Percentiles rank a stretch among this genome's conserved stretches.
These are phyloP conservation scores for Apteryx mantelli DNA, from an alignment of 2,113 vertebrate species.

Conservation along the genomic window DNA sequence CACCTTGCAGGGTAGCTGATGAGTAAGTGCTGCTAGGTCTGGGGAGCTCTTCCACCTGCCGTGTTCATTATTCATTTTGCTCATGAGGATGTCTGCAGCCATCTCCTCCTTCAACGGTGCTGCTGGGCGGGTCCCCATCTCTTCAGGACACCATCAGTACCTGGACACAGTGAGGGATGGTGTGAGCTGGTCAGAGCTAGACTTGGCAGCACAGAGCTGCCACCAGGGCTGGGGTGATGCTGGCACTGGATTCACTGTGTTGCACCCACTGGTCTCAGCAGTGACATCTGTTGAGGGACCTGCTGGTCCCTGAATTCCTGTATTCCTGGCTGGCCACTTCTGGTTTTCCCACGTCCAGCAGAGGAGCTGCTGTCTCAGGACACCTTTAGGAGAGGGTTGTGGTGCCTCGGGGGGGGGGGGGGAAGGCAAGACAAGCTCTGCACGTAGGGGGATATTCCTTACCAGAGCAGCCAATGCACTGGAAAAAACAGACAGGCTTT, in stretches of 20 bases:
- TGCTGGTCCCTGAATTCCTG: too few relatives aligned
- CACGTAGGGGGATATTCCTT: neutral
- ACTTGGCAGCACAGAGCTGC: neutral
- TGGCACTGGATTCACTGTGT: rapidly evolving
- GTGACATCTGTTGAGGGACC: neutral
- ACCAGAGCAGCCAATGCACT: neutral
- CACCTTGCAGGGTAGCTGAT: neutral
- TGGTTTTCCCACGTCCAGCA: neutral
- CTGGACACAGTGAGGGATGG: rapidly evolving
- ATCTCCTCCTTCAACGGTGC: neutral
- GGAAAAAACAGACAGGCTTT: neutral
- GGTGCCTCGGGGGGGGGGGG: rapidly evolving
- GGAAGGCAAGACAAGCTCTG: neutral
- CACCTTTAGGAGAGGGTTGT: neutral
- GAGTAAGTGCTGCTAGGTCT: neutral
- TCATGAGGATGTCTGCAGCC: neutral
- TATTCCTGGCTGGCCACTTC: rapidly evolving
- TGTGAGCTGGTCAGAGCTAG: rapidly evolving
- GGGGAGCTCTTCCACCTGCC: neutral
- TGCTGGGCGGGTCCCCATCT: neutral
- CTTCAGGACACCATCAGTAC: neutral
- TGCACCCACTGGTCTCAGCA: neutral
- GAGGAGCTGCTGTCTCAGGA: neutral
- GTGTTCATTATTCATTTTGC: rapidly evolving
- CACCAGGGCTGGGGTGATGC: rapidly evolving